Conservation (phyloP, 53 echinoderm and acorn worm species). For the Henricia sp. region DNA sequence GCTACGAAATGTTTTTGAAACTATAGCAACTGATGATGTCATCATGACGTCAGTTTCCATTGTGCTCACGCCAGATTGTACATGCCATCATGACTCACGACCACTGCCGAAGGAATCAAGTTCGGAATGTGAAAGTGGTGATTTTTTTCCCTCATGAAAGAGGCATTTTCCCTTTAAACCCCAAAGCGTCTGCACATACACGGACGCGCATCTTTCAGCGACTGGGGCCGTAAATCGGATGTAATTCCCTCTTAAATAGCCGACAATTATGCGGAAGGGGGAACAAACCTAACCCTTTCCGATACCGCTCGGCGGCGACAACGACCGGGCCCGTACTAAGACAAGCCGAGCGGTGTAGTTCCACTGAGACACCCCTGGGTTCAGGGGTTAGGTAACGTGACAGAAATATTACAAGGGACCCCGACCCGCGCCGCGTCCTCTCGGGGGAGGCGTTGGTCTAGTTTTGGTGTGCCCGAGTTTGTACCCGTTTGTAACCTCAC, state of each 20-base stretch:
- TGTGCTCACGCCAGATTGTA: too few relatives aligned
- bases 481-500: constrained; percentile 18
- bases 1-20: too few relatives aligned
- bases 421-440: constrained; percentile 39
- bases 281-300: neutral
- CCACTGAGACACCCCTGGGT: constrained; percentile 7
- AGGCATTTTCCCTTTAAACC: too few relatives aligned
- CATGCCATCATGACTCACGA: too few relatives aligned
- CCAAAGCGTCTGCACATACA: neutral
- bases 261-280: constrained; percentile 32
- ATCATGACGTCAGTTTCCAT: too few relatives aligned
- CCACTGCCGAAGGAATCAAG: too few relatives aligned
- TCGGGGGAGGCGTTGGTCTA: constrained; percentile 45
- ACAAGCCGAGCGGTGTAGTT: neutral
- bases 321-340: constrained; percentile 1
- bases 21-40: too few relatives aligned
- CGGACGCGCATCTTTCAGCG: constrained; percentile 17
- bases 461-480: constrained; percentile 31
- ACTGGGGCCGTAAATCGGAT: constrained; percentile 13
- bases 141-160: too few relatives aligned
- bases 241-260: constrained; percentile 54
- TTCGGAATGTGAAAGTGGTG: too few relatives aligned
- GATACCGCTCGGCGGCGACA: neutral
- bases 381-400: constrained; percentile 61
- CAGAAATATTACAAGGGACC: constrained; percentile 56